Conservation (phyloP, 2,888 invertebrate species). For the Nudaria mundana region DNA sequence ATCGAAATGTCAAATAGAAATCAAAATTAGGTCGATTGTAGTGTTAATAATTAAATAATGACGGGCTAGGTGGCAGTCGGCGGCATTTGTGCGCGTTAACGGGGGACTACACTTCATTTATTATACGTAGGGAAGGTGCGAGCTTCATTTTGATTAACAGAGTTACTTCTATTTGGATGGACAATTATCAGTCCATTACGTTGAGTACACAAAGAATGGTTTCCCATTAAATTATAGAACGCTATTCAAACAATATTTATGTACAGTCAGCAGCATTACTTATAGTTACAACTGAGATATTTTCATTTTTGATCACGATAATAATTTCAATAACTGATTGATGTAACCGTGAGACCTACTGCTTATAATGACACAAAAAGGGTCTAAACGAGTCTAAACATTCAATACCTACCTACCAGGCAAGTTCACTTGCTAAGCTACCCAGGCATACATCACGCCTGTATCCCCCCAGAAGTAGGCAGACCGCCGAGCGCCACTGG, state of each 20-base stretch:
- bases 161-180: conserved; percentile 77
- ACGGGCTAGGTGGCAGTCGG: conserved; percentile 47
- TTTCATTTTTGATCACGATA: no score
- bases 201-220: conserved; percentile 61
- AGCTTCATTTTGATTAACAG: conserved; percentile 73
- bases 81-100: conserved; percentile 55
- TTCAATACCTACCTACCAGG: no score
- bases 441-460: no score
- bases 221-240: conserved; percentile 70
- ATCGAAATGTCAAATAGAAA: conserved; percentile 80
- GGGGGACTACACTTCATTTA: conserved; percentile 41
- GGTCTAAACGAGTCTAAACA: no score
- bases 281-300: conserved; percentile 18
- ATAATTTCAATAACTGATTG: no score
- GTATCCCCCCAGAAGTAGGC: no score
- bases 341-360: no score
- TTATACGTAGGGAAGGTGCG: conserved; percentile 61
- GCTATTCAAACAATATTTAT: conserved; percentile 53
- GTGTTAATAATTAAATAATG: conserved; percentile 80
- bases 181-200: conserved; percentile 79
- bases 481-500: no score
- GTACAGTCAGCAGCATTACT: conserved; percentile 40
- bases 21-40: conserved; percentile 81
- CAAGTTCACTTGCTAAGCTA: no score
- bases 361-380: no score